Base-by-base conservation (phyloP, 2,797 vertebrate species). In the Paratrypauchen microcephalus region DNA sequence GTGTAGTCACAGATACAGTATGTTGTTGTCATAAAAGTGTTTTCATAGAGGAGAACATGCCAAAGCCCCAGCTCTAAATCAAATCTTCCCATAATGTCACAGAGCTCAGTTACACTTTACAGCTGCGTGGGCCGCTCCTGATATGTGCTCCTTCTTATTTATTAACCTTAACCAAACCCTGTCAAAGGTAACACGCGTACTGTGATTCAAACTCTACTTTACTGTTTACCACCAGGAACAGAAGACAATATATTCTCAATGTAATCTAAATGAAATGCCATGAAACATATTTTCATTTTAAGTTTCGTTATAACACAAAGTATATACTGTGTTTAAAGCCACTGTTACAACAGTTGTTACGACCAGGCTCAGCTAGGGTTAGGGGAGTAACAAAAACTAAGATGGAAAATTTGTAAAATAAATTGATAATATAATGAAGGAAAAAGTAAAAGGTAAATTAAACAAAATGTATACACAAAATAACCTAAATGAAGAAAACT, bases 81-180 rank as follows among this genome's bases (percentile, higher is more conserved):
- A 67, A 39, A 26, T 54, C 5, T 72, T 69, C 32, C 69, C 65
- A 66, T 75, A 75, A 80, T 77, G 78, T 75, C 69, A 73, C 47
- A 54, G 63, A n/a, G 19, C 69, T 45, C 62, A 71, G 70, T 72
- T 76, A 76, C 73, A 68, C 78, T 79, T 77, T 72, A 77, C 63
- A 70, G 71, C 69, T 65, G 57, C 64, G 50, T 39, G 66, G 47
- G 65, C 5, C 65, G 70, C 60, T 67, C 23, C 39, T 19, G 36
- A 66, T 63, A 65, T 55, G 61, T 50, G 32, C 50, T 4, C 0
- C 23, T 45, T 30, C 48, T 67, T 28, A 64, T 4, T 41, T 26
- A 56, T n/a, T 45, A 48, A 68, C 65, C 21, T 19, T 76, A 48
- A 73, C 66, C 58, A 5, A 45, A n/a, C 63, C 72, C 39, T n/a